A percentile compares a stretch with the other conserved stretches of the same genome.
These are phyloP conservation scores for Vanessa cardui DNA, from an alignment of 2,888 invertebrate genomes.

Conservation along the genomic window DNA sequence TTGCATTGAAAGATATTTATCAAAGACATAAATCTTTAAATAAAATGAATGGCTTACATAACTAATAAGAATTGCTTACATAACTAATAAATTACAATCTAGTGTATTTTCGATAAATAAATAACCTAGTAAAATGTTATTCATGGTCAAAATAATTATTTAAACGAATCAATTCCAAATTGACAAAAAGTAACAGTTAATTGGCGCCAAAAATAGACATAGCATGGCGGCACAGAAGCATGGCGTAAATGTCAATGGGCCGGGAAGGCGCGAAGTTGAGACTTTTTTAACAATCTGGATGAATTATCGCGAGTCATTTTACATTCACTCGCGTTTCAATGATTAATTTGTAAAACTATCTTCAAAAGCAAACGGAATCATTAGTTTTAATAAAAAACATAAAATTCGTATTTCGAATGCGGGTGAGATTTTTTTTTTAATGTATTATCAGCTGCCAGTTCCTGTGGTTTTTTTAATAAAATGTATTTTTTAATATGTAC, in stretches of 20 bases:
- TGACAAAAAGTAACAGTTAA: slow-evolving; percentile 46
- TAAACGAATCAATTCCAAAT: slow-evolving; percentile 2
- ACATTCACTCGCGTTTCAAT: slow-evolving; percentile 37
- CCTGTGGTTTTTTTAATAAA: too few species aligned
- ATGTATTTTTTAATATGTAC: too few species aligned
- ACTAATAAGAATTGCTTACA: too few species aligned
- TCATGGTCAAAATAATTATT: background rate
- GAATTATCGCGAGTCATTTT: slow-evolving; percentile 39
- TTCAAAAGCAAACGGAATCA: slow-evolving; percentile 19
- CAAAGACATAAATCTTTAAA: too few species aligned
- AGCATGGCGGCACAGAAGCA: slow-evolving; percentile 50
- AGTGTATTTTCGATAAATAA: too few species aligned
- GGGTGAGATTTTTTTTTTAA: background rate
- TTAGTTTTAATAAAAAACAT: slow-evolving; percentile 19
- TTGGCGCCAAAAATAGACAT: slow-evolving; percentile 64
- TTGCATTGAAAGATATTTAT: too few species aligned
- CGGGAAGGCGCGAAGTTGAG: slow-evolving; percentile 64
- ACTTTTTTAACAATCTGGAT: slow-evolving; percentile 33
- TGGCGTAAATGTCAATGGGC: slow-evolving; percentile 63
- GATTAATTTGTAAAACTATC: slow-evolving; percentile 43
- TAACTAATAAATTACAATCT: too few species aligned
- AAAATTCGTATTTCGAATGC: background rate
- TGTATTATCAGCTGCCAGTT: too few species aligned
- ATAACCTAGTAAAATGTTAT: too few species aligned
- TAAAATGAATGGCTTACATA: too few species aligned